Base-by-base conservation (phyloP, 2,888 invertebrate genomes). In the Sinodicranocentrus sp. region DNA sequence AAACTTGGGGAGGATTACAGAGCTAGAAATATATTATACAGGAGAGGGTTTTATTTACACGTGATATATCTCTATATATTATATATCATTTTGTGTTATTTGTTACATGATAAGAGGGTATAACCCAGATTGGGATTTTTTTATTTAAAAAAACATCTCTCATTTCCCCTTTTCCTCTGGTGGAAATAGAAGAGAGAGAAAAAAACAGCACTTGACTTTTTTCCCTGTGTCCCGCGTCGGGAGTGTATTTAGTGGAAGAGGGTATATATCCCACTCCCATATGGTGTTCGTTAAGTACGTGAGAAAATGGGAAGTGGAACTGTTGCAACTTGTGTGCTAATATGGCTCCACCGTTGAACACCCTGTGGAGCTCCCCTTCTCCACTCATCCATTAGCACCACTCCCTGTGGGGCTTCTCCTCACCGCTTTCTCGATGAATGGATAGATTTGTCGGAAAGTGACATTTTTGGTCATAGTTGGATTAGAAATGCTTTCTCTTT, bases 381-480 rank as follows among this genome's bases (percentile, higher is more conserved):
- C 28, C 21, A 71, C 57, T 54, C 48, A 63, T 75, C 75, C 75
- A 75, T 75, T 75, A 75, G 63, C 75, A 54, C 15, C 33, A 52
- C 76, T 76, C 76, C 76, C 76, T 17, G 23, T 52, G 76, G 65
- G 57, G 19, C 33, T 76, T 67, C 28, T 33, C 23, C 54, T 10
- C 28, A 6, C n/a, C 13, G 19, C 48, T 43, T 52, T 48, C 54
- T 39, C 43, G 33, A 67, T 67, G 76, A 67, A 54, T 67, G 76
- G 65, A 76, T 65, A 67, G 48, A 67, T 67, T 76, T 76, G 76
- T 67, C 76, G 33, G 39, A 76, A 67, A 48, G 65, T 76, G 76
- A 76, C 75, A 63, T 63, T 17, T 44, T 21, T 68, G 43, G 68
- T 68, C 28, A 23, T 5, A 48, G 26, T 63, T 63, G 61, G 59